Percentiles rank a stretch among this genome's conserved stretches.
These are phyloP conservation scores for Myotis findleyi DNA, from an alignment of 2,797 vertebrate species.

Conservation along the genomic window DNA sequence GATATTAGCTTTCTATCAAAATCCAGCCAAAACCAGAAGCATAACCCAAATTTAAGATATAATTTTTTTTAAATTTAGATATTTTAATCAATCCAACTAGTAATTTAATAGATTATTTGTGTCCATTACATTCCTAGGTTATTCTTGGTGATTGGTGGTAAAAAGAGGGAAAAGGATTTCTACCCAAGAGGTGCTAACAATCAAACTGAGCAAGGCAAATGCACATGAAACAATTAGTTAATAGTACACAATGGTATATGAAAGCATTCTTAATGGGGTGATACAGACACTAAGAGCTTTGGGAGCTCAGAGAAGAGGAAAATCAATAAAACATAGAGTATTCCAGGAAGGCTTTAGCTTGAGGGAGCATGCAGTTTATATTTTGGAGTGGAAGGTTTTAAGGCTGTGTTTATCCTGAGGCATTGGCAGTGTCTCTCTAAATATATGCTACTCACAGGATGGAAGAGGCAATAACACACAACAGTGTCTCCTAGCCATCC, in stretches of 20 bases:
- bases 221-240: slow-evolving; percentile 64
- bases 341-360: slow-evolving; percentile 62
- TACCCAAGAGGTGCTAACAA: slow-evolving; percentile 1
- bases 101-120: slow-evolving; percentile 10
- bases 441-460: slow-evolving; percentile 38
- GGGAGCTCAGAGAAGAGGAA: slow-evolving; percentile 38
- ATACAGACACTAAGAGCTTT: slow-evolving; percentile 59
- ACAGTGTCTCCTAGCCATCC: not conserved
- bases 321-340: slow-evolving; percentile 67
- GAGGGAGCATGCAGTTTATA: slow-evolving; percentile 42
- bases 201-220: slow-evolving; percentile 18
- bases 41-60: slow-evolving; percentile 12
- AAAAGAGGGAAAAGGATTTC: slow-evolving; percentile 8
- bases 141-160: slow-evolving; percentile 10
- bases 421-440: slow-evolving; percentile 50
- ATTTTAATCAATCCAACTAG: not conserved
- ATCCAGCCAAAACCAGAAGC: not conserved
- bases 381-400: slow-evolving; percentile 64
- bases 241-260: slow-evolving; percentile 50
- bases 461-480: not conserved
- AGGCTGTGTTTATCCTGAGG: slow-evolving; percentile 60
- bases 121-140: not conserved
- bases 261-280: slow-evolving; percentile 47
- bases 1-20: not conserved
- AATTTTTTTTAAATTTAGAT: not conserved